phyloP scores from a whole-genome alignment of 2,888 invertebrate genomes.

The Eretmocerus hayati region DNA sequence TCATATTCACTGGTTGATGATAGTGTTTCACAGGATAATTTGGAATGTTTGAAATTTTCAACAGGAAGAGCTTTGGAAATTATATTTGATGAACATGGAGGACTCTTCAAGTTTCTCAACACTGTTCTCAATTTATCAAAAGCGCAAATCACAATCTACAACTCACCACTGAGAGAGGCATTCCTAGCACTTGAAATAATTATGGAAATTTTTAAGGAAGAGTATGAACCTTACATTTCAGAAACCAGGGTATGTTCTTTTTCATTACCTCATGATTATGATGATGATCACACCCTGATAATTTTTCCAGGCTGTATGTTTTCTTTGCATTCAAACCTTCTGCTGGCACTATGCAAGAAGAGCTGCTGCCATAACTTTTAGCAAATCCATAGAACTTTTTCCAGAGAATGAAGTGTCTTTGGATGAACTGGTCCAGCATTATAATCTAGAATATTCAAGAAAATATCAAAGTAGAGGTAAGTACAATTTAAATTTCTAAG shows the following conservation, averaged over 20 bases:
- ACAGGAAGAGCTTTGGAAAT: slow-evolving; percentile 17
- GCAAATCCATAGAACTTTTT: slow-evolving; percentile 29
- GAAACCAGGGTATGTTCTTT: slow-evolving; percentile 28
- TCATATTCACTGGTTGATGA: neutral
- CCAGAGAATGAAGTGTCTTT: slow-evolving; percentile 20
- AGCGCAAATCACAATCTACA: neutral
- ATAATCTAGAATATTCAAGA: slow-evolving; percentile 4
- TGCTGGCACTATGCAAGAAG: slow-evolving; percentile 23
- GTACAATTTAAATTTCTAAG: neutral
- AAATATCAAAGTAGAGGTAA: slow-evolving; percentile 5
- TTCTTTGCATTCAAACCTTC: slow-evolving; percentile 23
- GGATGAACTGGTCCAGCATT: slow-evolving; percentile 21
- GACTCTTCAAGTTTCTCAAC: slow-evolving; percentile 14
- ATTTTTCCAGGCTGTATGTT: slow-evolving; percentile 30
- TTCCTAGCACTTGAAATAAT: slow-evolving; percentile 29
- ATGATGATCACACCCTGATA: too few species aligned
- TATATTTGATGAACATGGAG: slow-evolving; percentile 13
- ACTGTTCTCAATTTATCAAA: neutral
- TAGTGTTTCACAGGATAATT: neutral
- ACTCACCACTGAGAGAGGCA: slow-evolving; percentile 18
- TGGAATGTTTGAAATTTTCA: neutral
- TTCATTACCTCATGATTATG: too few species aligned
- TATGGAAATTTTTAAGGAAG: slow-evolving; percentile 27
- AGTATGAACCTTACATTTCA: slow-evolving; percentile 26
- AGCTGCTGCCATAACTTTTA: slow-evolving; percentile 28